Conservation (phyloP, 2,113 vertebrate species). For the Eurypyga helias region DNA sequence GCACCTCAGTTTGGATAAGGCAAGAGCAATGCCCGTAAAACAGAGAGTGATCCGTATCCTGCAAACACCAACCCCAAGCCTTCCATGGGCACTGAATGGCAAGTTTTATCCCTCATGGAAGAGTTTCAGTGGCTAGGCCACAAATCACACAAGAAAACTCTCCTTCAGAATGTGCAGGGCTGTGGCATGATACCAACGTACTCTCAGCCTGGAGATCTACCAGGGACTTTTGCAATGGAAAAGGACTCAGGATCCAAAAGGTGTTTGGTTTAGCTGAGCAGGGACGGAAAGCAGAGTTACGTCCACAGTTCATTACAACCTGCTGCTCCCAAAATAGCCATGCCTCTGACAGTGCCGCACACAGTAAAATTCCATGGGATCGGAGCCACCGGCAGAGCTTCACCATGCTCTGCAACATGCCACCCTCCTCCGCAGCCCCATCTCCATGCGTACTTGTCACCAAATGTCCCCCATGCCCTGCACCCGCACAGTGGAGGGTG, state of each 20-base stretch:
- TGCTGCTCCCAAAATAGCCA: background rate
- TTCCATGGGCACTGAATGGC: background rate
- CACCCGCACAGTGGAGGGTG: fast-evolving
- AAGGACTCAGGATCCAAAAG: background rate
- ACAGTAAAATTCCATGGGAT: background rate
- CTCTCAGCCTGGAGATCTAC: fast-evolving
- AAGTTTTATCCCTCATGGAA: background rate
- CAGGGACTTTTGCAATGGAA: background rate
- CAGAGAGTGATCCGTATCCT: fast-evolving
- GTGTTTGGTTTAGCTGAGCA: background rate
- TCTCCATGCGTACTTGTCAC: fast-evolving
- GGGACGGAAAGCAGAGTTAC: background rate
- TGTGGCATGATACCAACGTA: fast-evolving
- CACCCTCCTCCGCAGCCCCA: background rate
- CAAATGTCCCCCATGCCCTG: fast-evolving
- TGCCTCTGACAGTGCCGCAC: fast-evolving
- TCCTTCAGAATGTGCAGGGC: fast-evolving
- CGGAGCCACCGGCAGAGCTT: fast-evolving
- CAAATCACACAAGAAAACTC: background rate
- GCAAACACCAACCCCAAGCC: background rate
- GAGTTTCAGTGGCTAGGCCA: background rate
- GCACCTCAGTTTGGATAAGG: background rate
- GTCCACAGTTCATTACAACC: background rate
- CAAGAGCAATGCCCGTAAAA: background rate
- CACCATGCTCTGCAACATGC: background rate